Evolutionary conservation across 2,113 vertebrate species (phyloP).

Genomic region (Sclerurus mexicanus): DNA sequence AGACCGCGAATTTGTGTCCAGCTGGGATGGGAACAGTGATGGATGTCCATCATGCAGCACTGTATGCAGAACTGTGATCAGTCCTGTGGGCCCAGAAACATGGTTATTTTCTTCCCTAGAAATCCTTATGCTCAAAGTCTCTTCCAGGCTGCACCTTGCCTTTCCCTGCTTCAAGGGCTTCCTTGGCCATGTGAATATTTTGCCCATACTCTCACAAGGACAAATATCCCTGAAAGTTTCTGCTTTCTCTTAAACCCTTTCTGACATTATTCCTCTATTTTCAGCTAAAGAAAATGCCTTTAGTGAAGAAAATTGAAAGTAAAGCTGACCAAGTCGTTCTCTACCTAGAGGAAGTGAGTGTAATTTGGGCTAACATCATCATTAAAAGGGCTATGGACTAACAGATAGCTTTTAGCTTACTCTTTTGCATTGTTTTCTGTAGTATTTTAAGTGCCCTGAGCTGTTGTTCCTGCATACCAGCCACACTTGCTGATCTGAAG

Average conservation of each 20-base stretch:
- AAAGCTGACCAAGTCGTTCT: slow-evolving; percentile 15
- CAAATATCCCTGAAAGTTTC: not conserved
- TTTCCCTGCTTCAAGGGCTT: not conserved
- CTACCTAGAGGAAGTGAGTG: slow-evolving; percentile 59
- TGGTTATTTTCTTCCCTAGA: not conserved
- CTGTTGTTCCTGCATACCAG: not conserved
- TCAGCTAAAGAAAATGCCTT: slow-evolving; percentile 55
- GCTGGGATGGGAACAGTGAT: not conserved
- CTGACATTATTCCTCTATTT: not conserved
- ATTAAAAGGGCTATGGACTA: not conserved
- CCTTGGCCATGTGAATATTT: not conserved
- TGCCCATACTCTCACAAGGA: not conserved
- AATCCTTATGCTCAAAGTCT: not conserved
- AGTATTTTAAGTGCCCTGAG: not conserved
- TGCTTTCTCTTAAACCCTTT: not conserved
- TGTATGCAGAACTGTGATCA: not conserved
- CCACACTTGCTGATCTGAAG: not conserved
- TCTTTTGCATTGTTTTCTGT: not conserved
- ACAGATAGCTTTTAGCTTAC: not conserved
- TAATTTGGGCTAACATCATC: not conserved
- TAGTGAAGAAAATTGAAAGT: slow-evolving; percentile 60
- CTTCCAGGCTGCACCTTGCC: not conserved
- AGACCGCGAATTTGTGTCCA: not conserved
- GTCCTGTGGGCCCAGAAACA: not conserved
- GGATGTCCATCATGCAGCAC: not conserved